These are phyloP conservation scores for Brachionus calyciflorus DNA, from an alignment of 1,140 invertebrate species.

Conservation along the genomic window DNA sequence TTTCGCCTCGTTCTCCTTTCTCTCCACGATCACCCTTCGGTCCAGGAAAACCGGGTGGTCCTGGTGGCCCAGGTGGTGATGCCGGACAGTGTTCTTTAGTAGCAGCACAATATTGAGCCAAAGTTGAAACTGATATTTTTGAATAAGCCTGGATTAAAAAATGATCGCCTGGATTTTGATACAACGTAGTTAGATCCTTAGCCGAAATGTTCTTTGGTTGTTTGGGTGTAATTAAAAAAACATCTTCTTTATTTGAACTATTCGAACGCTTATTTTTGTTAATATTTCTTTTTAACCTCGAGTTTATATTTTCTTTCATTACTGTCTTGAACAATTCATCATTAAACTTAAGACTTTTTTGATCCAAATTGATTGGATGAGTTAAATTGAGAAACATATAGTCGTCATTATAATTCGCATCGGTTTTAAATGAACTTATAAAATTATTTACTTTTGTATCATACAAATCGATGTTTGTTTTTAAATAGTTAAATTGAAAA, in stretches of 20 bases:
- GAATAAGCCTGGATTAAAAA: slow-evolving; percentile 46
- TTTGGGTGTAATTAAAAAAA: slow-evolving; percentile 27
- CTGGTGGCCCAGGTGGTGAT: background rate
- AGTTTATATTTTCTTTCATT: slow-evolving; percentile 1
- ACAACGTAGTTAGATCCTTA: background rate
- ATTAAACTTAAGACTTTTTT: background rate
- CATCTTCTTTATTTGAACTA: background rate
- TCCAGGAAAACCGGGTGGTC: slow-evolving; percentile 37
- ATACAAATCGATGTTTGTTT: background rate
- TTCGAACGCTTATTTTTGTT: background rate
- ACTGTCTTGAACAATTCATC: background rate
- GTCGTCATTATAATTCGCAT: background rate
- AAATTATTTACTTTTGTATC: background rate
- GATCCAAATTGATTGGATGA: background rate
- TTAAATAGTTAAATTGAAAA: background rate
- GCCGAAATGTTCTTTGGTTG: background rate
- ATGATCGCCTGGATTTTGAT: slow-evolving; percentile 22
- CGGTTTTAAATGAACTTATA: background rate
- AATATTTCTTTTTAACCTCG: background rate
- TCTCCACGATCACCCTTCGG: slow-evolving; percentile 45
- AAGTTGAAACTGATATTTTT: slow-evolving; percentile 40
- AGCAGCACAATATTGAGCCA: slow-evolving; percentile 36
- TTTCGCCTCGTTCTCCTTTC: background rate
- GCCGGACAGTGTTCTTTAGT: slow-evolving; percentile 37
- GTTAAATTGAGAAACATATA: slow-evolving; percentile 15